A percentile compares a stretch with the other conserved stretches of the same genome.
Evolutionary conservation across 2,888 invertebrate species (phyloP).

Genomic region (Ophion obscuratus): DNA sequence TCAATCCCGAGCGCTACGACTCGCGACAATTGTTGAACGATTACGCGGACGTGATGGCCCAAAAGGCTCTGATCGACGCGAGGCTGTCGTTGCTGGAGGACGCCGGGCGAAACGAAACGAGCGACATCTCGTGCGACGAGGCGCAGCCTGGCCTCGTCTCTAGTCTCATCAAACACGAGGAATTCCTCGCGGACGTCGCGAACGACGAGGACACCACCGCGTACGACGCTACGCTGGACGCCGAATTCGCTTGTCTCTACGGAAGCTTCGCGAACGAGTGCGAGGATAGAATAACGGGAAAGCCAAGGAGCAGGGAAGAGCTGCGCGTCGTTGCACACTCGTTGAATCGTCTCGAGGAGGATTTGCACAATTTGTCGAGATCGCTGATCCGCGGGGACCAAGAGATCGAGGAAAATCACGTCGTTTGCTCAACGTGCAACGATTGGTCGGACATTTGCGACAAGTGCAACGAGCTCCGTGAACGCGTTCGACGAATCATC

Average conservation of each 20-base stretch:
- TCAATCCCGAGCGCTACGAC: constrained; percentile 74
- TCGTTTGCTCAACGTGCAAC: constrained; percentile 54
- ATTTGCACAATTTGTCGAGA: constrained; percentile 81
- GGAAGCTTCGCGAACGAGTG: constrained; percentile 88
- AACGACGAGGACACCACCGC: constrained; percentile 70
- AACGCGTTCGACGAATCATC: constrained; percentile 85
- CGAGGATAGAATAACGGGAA: constrained; percentile 71
- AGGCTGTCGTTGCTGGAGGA: constrained; percentile 88
- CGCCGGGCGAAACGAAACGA: constrained; percentile 27
- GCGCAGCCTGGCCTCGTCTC: constrained; percentile 75
- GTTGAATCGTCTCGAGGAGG: constrained; percentile 81
- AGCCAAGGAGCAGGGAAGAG: constrained; percentile 74
- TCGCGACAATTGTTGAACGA: constrained; percentile 86
- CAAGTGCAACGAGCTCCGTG: constrained; percentile 86
- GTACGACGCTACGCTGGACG: constrained; percentile 86
- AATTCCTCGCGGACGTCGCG: constrained; percentile 75
- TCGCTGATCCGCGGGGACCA: constrained; percentile 61
- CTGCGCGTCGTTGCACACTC: constrained; percentile 76
- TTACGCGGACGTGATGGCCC: constrained; percentile 90
- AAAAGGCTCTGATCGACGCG: constrained; percentile 91
- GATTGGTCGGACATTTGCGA: constrained; percentile 86
- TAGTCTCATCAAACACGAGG: constrained; percentile 81
- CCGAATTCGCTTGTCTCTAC: constrained; percentile 89
- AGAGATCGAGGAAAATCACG: constrained; percentile 45
- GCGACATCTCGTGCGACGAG: constrained; percentile 70